Conservation (phyloP, 2,113 vertebrate species). For the Pseudorasbora parva region DNA sequence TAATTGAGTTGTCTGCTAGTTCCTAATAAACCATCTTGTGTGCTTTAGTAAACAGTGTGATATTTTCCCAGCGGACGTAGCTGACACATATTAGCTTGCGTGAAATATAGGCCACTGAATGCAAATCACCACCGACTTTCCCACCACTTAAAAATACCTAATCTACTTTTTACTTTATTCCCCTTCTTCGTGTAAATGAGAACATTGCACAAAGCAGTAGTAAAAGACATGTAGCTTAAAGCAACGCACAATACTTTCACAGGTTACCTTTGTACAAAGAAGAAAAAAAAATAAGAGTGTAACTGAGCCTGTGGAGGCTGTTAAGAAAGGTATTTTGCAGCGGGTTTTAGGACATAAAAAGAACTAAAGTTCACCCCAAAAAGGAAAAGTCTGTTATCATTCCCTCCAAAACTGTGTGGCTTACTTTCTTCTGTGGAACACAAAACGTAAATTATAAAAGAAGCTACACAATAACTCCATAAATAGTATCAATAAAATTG, state of each 20-base stretch:
- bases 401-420: neutral
- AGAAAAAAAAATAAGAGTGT: neutral
- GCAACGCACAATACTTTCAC: neutral
- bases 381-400: neutral
- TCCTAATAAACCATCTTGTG: slow-evolving; percentile 62
- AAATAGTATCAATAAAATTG: neutral
- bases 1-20: slow-evolving; percentile 58
- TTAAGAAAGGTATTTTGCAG: neutral
- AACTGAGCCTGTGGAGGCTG: neutral
- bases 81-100: slow-evolving; percentile 55
- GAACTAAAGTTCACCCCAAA: neutral
- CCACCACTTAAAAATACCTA: slow-evolving; percentile 39
- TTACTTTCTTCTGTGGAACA: neutral
- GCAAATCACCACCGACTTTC: slow-evolving; percentile 43
- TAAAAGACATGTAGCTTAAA: neutral
- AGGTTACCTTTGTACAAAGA: neutral
- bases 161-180: neutral
- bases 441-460: neutral
- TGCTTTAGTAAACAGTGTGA: slow-evolving; percentile 69
- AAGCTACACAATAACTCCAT: neutral
- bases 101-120: slow-evolving; percentile 65
- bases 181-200: neutral
- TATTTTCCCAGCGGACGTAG: slow-evolving; percentile 55
- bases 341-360: neutral
- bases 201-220: neutral